phyloP scores from a whole-genome alignment of 2,888 invertebrate species.

The Harmothoe impar region DNA sequence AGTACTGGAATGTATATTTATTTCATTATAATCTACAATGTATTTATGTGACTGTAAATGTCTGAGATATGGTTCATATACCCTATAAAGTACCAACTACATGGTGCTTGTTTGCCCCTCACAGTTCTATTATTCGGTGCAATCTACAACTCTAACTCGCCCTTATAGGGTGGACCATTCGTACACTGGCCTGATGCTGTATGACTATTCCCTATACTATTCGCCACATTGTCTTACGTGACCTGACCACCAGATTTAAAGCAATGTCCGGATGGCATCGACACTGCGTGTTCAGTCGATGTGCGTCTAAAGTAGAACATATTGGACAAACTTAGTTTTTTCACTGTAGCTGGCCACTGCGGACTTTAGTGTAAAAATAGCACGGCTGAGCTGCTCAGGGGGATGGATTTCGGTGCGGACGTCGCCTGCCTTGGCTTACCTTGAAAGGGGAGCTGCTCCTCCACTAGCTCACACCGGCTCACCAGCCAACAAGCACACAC shows the following conservation, averaged over 20 bases:
- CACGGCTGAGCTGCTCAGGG: background rate
- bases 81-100: no score
- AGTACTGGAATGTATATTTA: no score
- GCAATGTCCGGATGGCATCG: slow-evolving; percentile 1
- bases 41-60: no score
- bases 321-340: background rate
- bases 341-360: background rate
- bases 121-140: no score
- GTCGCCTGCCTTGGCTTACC: background rate
- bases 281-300: background rate
- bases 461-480: background rate
- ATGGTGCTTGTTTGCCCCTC: no score
- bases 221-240: background rate
- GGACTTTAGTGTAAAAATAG: background rate
- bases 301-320: slow-evolving; percentile 2
- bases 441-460: background rate
- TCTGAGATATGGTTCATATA: no score
- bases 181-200: background rate
- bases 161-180: no score
- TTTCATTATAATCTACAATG: no score
- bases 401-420: background rate
- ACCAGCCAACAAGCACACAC: no score
- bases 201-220: background rate
- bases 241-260: background rate
- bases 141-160: no score